Percentiles rank a stretch among this genome's conserved stretches.
Evolutionary conservation across 2,113 vertebrate genomes (phyloP).

Genomic region (Hymenochirus boettgeri): DNA sequence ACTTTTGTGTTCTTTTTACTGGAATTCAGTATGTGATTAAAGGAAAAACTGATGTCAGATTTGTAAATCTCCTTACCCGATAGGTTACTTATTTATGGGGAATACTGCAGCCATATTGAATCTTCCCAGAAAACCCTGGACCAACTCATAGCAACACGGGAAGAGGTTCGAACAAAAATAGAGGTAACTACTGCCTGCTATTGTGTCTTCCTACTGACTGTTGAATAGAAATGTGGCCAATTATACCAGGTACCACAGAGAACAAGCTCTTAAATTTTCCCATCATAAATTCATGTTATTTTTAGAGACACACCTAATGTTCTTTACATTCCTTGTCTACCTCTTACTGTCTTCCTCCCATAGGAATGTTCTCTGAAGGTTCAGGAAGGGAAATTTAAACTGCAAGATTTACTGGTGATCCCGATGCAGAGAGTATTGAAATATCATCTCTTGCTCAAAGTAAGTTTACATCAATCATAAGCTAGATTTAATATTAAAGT

Average conservation of each 20-base stretch:
- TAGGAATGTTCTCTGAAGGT: slow-evolving; percentile 94
- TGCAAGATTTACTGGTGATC: slow-evolving; percentile 93
- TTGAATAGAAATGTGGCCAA: too few species aligned
- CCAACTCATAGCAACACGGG: slow-evolving; percentile 78
- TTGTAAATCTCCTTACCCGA: slow-evolving; percentile 9
- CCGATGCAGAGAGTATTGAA: slow-evolving; percentile 97
- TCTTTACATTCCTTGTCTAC: too few species aligned
- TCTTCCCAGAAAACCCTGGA: slow-evolving; percentile 88
- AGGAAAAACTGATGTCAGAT: neutral
- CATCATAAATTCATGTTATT: too few species aligned
- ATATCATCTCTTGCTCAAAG: slow-evolving; percentile 94
- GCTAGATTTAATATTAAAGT: too few species aligned
- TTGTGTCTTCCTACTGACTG: too few species aligned
- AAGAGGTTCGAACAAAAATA: slow-evolving; percentile 86
- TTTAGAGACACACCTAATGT: too few species aligned
- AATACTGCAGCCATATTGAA: slow-evolving; percentile 96
- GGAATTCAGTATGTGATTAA: too few species aligned
- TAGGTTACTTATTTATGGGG: slow-evolving; percentile 93
- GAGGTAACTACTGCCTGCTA: too few species aligned
- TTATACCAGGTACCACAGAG: too few species aligned
- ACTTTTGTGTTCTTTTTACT: too few species aligned
- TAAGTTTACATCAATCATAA: too few species aligned
- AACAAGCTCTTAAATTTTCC: too few species aligned
- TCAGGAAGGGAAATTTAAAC: slow-evolving; percentile 92
- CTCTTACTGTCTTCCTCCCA: neutral